Evolutionary conservation across 2,888 invertebrate genomes (phyloP).

Genomic region (Drosophila mercatorum): DNA sequence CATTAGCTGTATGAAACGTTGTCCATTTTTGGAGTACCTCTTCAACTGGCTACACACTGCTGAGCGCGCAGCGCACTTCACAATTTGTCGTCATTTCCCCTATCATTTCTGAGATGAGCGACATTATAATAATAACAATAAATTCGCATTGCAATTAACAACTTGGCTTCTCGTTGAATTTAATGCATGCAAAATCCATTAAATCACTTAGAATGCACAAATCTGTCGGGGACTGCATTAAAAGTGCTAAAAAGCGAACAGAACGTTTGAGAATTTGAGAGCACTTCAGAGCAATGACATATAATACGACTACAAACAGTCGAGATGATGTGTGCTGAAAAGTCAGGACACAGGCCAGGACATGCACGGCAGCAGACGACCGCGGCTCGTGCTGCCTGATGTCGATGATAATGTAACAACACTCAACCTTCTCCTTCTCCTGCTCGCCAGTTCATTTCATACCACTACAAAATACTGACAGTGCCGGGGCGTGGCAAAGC

Average conservation of each 20-base stretch:
- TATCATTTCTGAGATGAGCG: constrained; percentile 42
- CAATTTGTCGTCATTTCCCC: constrained; percentile 59
- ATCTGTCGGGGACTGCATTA: constrained; percentile 44
- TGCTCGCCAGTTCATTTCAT: not conserved
- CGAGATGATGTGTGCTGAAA: constrained; percentile 39
- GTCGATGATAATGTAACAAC: constrained; percentile 77
- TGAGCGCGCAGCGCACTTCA: constrained; percentile 32
- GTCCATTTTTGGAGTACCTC: not conserved
- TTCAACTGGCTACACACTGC: constrained; percentile 37
- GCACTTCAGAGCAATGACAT: constrained; percentile 74
- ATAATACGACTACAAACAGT: constrained; percentile 80
- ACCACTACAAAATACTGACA: constrained; percentile 10
- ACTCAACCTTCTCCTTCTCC: constrained; percentile 54
- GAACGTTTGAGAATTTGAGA: constrained; percentile 50
- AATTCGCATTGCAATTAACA: constrained; percentile 74
- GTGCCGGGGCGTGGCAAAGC: constrained; percentile 16
- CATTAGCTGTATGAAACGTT: constrained; percentile 21
- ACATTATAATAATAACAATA: constrained; percentile 49
- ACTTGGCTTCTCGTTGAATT: constrained; percentile 58
- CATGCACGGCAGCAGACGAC: constrained; percentile 40
- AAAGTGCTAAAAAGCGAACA: constrained; percentile 39
- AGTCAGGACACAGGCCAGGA: constrained; percentile 55
- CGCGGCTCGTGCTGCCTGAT: constrained; percentile 34
- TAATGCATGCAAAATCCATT: constrained; percentile 79
- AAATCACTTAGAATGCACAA: constrained; percentile 71